These are phyloP conservation scores for Oncorhynchus mykiss DNA, from an alignment of 2,113 vertebrate species.

Conservation along the genomic window DNA sequence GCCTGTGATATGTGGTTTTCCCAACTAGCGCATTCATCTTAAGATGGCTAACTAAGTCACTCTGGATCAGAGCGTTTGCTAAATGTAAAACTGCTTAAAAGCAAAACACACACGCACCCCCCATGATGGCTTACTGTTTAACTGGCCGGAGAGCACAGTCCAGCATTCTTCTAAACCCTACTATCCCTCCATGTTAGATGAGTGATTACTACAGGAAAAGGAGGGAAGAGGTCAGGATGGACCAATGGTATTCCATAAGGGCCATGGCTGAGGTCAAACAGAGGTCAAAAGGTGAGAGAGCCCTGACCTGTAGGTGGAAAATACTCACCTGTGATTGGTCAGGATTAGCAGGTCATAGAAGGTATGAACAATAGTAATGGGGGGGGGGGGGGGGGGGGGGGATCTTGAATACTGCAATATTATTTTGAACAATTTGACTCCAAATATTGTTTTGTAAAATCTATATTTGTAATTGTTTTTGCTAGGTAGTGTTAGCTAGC, in stretches of 20 bases:
- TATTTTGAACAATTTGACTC: no score
- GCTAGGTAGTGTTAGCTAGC: no score
- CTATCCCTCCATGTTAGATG: background rate
- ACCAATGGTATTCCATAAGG: background rate
- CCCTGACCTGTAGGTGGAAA: background rate
- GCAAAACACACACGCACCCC: background rate
- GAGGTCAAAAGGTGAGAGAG: constrained; percentile 17
- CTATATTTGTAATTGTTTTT: no score
- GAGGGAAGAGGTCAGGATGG: background rate
- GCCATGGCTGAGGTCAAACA: constrained; percentile 19
- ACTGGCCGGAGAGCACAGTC: background rate
- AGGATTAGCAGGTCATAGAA: background rate
- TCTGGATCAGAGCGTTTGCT: no score
- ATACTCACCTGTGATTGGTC: constrained; percentile 1
- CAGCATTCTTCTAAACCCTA: background rate
- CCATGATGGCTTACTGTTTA: background rate
- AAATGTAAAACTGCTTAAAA: no score
- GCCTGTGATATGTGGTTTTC: no score
- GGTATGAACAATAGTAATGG: no score
- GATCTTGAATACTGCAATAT: no score
- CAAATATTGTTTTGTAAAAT: no score
- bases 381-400: no score
- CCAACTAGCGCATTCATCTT: no score
- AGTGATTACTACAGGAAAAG: background rate
- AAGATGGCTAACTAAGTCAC: no score